Evolutionary conservation across 2,113 vertebrate species (phyloP), one percentile per base, ranked within the genome.

Genomic region (Gnathonemus echidnorhynchus): DNA sequence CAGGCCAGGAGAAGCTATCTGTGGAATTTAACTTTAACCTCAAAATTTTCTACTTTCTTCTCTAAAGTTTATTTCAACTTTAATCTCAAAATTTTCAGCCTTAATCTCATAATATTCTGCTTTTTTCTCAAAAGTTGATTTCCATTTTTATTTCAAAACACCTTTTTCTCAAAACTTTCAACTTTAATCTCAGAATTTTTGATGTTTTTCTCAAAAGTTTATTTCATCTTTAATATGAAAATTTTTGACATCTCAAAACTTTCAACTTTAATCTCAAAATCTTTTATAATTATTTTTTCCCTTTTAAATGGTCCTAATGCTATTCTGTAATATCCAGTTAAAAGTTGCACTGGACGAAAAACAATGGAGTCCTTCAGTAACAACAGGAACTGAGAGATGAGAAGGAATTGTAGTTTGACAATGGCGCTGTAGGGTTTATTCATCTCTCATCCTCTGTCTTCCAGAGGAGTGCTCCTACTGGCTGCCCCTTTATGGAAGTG

Each of bases 401-500:
- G 13, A 35, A 74, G n/a, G 27, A 15, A 74, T 13, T 27, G 66
- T 35, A 74, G 66, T 13, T 74, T 27, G n/a, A 15, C 27, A 35
- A 19, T 45, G 39, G 39, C 15, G 19, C 17, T 83, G 35, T 21
- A 9, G 42, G 6, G 31, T 83, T 62, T n/a, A n/a, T 35, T 83
- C 15, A 83, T 39, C 39, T 19, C 5, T 35, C 19, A 45, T 45
- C 42, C 42, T 70, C 5, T 88, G 42, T 91, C 24, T 91, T 90
- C 48, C 89, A 96, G 97, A 98, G 93, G 96, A 97, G 45, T 96
- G 94, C 92, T 96, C 97, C 0, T 97, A 94, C 92, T 98, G 97
- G 97, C 93, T 98, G 93, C 97, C 97, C 53, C 95, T 98, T 1
- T 98, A 97, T 2, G 97, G 97, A 19, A 97, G 94, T 2, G 92